Base-by-base conservation (phyloP, 2,888 invertebrate species). In the Sminthurinus aureus region DNA sequence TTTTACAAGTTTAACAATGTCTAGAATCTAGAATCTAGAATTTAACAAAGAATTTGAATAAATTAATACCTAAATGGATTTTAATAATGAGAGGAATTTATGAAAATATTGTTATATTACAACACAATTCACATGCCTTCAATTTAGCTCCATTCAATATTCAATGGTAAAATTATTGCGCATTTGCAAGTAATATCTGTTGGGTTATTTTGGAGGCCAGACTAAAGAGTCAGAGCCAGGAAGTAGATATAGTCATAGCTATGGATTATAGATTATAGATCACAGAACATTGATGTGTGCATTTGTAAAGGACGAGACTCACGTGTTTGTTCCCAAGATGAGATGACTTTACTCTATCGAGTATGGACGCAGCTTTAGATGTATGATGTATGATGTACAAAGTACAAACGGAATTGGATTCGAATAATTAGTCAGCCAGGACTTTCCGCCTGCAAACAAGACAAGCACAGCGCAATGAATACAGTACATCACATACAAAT, bases 311-410 rank as follows among this genome's bases (percentile, higher is more conserved):
- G n/a, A 22, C n/a, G n/a, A 69, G 9, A 69, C 2, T 22, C 20
- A 69, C 11, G 11, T 22, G 20, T 22, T 20, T 24, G 1, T 20
- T n/a, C 67, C 11, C 6, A 8, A 12, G 67, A 12, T 24, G 26
- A 15, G 71, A 22, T 71, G 24, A 38, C 38, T 38, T 4, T 69
- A 69, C n/a, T 79, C 26, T 20, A 50, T 69, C 51, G 50, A 50
- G 38, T 75, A 22, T 76, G 82, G 82, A 82, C 76, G 76, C 76
- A 51, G 38, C 64, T 82, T 82, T 75, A 76, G 75, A 75, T 75
- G 51, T 82, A 75, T 75, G 66, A 50, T 75, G 75, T 64, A 81
- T 69, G 69, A 79, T 20, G 67, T 26, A 74, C 50, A 11, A 12
- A 38, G 38, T 51, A 75, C 52, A 50, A n/a, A 26, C 1, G 26